phyloP scores from a whole-genome alignment of 1,140 invertebrate genomes.

The Pachypeltis micranthus region DNA sequence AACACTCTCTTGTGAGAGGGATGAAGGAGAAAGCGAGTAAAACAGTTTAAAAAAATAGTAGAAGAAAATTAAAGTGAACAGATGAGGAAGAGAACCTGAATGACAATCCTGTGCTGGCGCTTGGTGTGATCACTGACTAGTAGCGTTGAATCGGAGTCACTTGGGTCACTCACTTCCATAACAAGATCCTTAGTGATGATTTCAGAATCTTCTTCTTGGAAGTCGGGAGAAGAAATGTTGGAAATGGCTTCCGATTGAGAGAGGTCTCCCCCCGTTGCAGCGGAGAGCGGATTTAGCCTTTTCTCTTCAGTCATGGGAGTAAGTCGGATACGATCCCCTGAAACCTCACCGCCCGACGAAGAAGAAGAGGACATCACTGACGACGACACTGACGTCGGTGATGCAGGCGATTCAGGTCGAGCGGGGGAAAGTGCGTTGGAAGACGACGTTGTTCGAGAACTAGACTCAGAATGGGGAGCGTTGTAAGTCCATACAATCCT shows the following conservation, averaged over 20 bases:
- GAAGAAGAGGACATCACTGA: conserved; percentile 67
- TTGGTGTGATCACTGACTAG: conserved; percentile 33
- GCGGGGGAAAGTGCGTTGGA: conserved; percentile 34
- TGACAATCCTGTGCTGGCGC: conserved; percentile 56
- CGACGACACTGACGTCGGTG: conserved; percentile 72
- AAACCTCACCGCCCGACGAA: conserved; percentile 23
- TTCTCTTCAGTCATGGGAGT: conserved; percentile 17
- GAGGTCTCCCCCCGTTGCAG: conserved; percentile 24
- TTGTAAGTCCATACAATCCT: conserved; percentile 87
- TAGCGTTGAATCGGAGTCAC: conserved; percentile 62
- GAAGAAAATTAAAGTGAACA: not conserved
- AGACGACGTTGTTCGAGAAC: conserved; percentile 15
- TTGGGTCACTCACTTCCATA: conserved; percentile 76
- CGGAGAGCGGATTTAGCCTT: conserved; percentile 25
- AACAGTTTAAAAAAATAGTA: conserved; percentile 6
- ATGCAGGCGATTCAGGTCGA: conserved; percentile 58
- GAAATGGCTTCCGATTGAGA: conserved; percentile 61
- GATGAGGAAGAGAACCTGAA: conserved; percentile 51
- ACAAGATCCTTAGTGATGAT: conserved; percentile 49
- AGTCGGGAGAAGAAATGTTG: conserved; percentile 76
- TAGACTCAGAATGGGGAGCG: conserved; percentile 41
- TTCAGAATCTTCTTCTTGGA: conserved; percentile 59
- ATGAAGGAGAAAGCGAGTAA: too few relatives aligned
- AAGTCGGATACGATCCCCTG: not conserved
- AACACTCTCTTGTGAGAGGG: too few relatives aligned